phyloP scores from a whole-genome alignment of 2,113 vertebrate species.

The Clarias batrachus region DNA sequence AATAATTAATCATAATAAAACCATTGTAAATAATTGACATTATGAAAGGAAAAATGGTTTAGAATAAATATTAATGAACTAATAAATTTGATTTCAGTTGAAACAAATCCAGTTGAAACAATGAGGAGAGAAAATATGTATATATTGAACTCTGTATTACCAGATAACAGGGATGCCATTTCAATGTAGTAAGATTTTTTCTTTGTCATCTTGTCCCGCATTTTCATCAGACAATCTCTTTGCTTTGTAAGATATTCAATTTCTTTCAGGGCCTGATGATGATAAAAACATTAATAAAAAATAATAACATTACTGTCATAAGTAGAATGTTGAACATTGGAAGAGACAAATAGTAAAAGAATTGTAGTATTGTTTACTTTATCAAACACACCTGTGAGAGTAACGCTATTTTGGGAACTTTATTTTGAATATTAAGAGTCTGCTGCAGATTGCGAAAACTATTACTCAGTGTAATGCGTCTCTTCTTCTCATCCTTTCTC shows the following conservation, averaged over 20 bases:
- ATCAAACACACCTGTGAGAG: slow-evolving; percentile 58
- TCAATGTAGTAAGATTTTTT: slow-evolving; percentile 45
- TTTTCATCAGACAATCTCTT: slow-evolving; percentile 34
- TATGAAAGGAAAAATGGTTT: neutral
- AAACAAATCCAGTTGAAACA: neutral
- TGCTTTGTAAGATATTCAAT: slow-evolving; percentile 51
- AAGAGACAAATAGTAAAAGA: neutral
- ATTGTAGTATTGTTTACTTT: neutral
- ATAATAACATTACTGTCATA: neutral
- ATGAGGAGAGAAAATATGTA: neutral
- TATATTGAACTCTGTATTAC: slow-evolving; percentile 24
- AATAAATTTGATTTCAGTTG: neutral
- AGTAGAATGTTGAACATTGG: neutral
- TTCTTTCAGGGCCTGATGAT: slow-evolving; percentile 55
- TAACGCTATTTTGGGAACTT: slow-evolving; percentile 41
- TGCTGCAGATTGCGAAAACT: slow-evolving; percentile 48
- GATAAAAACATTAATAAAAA: neutral
- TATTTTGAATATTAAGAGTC: slow-evolving; percentile 12
- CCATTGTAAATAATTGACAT: no score
- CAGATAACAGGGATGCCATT: slow-evolving; percentile 37
- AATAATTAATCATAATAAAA: neutral
- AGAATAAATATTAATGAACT: neutral
- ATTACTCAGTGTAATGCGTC: slow-evolving; percentile 32
- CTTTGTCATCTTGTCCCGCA: slow-evolving; percentile 45
- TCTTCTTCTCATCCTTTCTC: slow-evolving; percentile 46